Evolutionary conservation across 2,797 vertebrate genomes (phyloP), one percentile per base, ranked within the genome.

Genomic region (Thalassophryne amazonica): DNA sequence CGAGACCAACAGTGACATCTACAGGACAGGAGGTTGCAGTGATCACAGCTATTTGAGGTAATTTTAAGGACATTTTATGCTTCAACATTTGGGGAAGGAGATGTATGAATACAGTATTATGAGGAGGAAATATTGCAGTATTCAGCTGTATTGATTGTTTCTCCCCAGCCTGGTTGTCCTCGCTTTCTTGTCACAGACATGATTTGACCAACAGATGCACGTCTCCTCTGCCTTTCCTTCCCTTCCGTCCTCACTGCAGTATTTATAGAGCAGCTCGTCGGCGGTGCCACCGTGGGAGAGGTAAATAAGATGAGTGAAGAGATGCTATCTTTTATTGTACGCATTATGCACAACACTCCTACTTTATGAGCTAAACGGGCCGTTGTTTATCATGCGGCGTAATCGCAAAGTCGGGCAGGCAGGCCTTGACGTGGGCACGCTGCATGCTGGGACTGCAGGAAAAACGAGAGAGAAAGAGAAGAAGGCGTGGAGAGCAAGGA

Each of bases 221-320:
- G 51, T 67, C 47, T 63, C 58, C 53, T 73, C 63, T 53, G 51
- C 31, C 71, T 67, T 66, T 56, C 70, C 53, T 66, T 49, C 35
- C 49, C 7, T 29, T 37, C 22, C 43, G 47, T 27, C 59, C 48
- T 59, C 80, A 38, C 68, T 15, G 30, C n/a, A 80, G 87, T 94
- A 93, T 95, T 94, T 93, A 93, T 92, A 93, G 91, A 92, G 85
- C 76, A 79, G 89, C 88, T 89, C 87, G 87, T 88, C 79, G 43
- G 55, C 56, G 41, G 76, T 84, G 87, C 79, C 79, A 65, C 83
- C 59, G 32, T 83, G 90, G 81, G 90, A 89, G 92, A 94, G 91
- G 93, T 94, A 95, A 95, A 95, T 94, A 94, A 94, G 90, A 92
- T 92, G 92, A 93, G 92, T 95, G 95, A 94, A 89, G 89, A 94